Evolutionary conservation across 2,113 vertebrate genomes (phyloP).

Genomic region (Rhabdornis inornatus): DNA sequence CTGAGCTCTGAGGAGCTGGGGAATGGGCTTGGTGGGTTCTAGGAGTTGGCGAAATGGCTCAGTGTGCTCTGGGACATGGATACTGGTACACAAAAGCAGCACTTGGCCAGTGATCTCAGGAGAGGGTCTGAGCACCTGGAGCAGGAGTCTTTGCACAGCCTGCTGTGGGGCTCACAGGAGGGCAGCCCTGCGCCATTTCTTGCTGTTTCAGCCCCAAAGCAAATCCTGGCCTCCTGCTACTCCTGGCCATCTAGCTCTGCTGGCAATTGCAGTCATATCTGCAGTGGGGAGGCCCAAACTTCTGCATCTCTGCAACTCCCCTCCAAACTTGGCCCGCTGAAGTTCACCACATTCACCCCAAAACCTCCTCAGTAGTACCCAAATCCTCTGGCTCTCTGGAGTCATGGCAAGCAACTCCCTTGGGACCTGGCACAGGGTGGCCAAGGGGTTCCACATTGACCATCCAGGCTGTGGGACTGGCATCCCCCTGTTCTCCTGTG

Average conservation of each 20-base stretch:
- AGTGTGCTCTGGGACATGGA: neutral
- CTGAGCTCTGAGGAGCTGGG: neutral
- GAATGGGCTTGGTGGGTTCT: neutral
- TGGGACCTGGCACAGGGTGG: neutral
- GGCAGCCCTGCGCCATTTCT: neutral
- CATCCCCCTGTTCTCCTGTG: neutral
- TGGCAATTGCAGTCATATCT: neutral
- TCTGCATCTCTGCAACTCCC: neutral
- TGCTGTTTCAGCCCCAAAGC: neutral
- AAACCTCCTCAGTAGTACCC: neutral
- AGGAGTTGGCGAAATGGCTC: neutral
- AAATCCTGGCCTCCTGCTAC: neutral
- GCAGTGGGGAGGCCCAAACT: neutral
- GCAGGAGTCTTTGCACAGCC: neutral
- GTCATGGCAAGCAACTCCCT: accelerated
- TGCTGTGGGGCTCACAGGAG: neutral
- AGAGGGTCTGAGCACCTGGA: neutral
- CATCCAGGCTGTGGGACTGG: neutral
- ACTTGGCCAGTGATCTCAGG: neutral
- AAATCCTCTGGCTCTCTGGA: neutral
- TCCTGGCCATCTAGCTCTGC: neutral
- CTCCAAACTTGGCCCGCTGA: no score
- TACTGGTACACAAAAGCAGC: neutral
- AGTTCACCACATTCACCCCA: accelerated
- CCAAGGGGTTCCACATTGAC: accelerated